Percentiles rank a stretch among this genome's conserved stretches.
These are phyloP conservation scores for Ctenomys sociabilis DNA, from an alignment of 2,113 vertebrate species.

Conservation along the genomic window DNA sequence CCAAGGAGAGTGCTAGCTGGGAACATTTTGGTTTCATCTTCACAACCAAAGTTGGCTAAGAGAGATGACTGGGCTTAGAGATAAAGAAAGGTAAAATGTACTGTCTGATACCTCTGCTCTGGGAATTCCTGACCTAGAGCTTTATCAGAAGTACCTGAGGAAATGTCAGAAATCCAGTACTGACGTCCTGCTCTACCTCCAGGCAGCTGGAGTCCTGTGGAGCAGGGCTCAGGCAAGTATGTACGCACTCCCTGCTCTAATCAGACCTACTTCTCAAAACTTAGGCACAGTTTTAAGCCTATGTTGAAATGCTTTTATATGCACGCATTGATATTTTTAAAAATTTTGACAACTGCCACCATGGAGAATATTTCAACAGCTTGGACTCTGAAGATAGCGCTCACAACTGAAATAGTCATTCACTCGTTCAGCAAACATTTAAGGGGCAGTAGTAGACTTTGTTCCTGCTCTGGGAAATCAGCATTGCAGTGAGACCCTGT, in stretches of 20 bases:
- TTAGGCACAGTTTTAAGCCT: not conserved
- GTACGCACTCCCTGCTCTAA: not conserved
- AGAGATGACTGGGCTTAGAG: not conserved
- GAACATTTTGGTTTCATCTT: slow-evolving; percentile 35
- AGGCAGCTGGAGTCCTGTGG: not conserved
- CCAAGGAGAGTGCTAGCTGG: not conserved
- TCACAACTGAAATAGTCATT: not conserved
- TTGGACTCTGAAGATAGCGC: not conserved
- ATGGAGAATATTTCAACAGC: slow-evolving; percentile 9
- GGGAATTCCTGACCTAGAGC: not conserved
- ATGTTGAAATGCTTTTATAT: not conserved
- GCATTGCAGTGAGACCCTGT: not conserved
- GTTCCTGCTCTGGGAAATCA: not conserved
- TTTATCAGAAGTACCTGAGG: not conserved
- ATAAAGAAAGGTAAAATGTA: not conserved
- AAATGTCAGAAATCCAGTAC: not conserved
- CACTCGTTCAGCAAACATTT: not conserved
- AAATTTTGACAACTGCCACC: not conserved
- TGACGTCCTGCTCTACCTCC: not conserved
- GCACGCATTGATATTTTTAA: not conserved
- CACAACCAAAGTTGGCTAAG: not conserved
- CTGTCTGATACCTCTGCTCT: not conserved
- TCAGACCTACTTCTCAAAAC: not conserved
- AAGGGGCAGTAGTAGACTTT: not conserved
- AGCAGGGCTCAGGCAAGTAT: not conserved